Evolutionary conservation across 2,888 invertebrate species (phyloP), one percentile per base, ranked within the genome.

Genomic region (Ecliptopera silaceata): DNA sequence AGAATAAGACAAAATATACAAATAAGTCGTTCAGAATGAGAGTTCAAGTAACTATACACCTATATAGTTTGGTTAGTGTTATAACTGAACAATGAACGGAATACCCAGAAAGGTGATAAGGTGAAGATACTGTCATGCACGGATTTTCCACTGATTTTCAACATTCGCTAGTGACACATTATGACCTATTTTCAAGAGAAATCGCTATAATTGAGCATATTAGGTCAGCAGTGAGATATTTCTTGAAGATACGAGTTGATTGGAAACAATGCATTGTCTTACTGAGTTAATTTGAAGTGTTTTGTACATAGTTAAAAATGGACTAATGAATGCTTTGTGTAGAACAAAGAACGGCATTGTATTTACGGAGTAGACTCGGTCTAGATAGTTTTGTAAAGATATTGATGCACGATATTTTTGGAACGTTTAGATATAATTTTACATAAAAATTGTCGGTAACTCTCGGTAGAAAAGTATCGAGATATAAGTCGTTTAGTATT

Each of bases 351-450:
- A 12, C 41, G 32, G 42, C 20, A 42, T 34, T 43, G 51, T 44
- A 50, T 45, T 50, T 46, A 29, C 12, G 22, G 47, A 32, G 51
- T 31, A 29, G 43, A 49, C 29, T 41, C 26, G 36, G 42, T 50
- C 46, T 34, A 46, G 43, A 55, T 59, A 59, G 53, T 56, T 60
- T 60, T 56, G 46, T 59, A 59, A 32, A 11, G 22, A 56, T 60
- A 56, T 55, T 56, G 36, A 44, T 45, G 39, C 11, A 52, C 32
- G 53, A 63, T 66, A 66, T 66, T 66, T 66, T 66, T 66, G 64
- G 66, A 66, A 60, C 55, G 64, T 64, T 64, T 63, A 63, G 56
- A 61, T 48, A 38, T 43, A 56, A 48, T 36, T 54, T 34, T 46
- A 54, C 36, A 50, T 48, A 15, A 46, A 41, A 38, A 61, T 31